Evolutionary conservation across 1,140 invertebrate genomes (phyloP), one percentile per base, ranked within the genome.

Genomic region (Drosophila mayri): DNA sequence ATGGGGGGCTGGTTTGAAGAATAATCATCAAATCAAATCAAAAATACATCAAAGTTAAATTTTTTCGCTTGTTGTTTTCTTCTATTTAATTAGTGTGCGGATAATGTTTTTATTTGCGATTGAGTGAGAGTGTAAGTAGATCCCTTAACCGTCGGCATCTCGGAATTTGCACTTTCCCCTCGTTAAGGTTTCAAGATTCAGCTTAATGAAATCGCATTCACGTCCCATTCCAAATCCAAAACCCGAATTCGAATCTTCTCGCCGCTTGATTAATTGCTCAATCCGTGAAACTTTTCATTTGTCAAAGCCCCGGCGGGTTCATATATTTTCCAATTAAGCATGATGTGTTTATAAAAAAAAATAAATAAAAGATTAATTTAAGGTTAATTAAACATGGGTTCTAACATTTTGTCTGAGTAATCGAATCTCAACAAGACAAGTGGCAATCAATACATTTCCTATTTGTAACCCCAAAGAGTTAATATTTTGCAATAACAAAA

Each of bases 1-100:
- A 18, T 32, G 49, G 12, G 20, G 44, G 43, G 14, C 14, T 25
- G 57, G 44, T 20, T 43, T 43, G 32, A 14, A 67, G 25, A 38
- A 64, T 38, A 28, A 38, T 32, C 60, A 65, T 63, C 49, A 55
- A 63, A 68, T 67, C 58, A 67, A 67, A 70, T 70, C 66, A 70
- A 68, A 70, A 55, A 55, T 68, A 67, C 63, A 70, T 70, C 66
- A 54, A 67, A 55, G 63, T 32, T 46, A 30, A 18, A 16, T 52
- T 40, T 63, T 55, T 54, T 20, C n/a, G 4, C 16, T 25, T 52
- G 12, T 46, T 50, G 30, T 37, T 54, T 22, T 38, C 28, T 55
- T 30, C 14, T 54, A 47, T 54, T 70, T 70, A 70, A 70, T 70
- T 70, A 67, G 66, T 61, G 61, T 49, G 32, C 20, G 59, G 22